Percentiles rank a stretch among this genome's conserved stretches.
These are phyloP conservation scores for Thinocorus orbignyianus DNA, from an alignment of 2,113 vertebrate species.

Conservation along the genomic window DNA sequence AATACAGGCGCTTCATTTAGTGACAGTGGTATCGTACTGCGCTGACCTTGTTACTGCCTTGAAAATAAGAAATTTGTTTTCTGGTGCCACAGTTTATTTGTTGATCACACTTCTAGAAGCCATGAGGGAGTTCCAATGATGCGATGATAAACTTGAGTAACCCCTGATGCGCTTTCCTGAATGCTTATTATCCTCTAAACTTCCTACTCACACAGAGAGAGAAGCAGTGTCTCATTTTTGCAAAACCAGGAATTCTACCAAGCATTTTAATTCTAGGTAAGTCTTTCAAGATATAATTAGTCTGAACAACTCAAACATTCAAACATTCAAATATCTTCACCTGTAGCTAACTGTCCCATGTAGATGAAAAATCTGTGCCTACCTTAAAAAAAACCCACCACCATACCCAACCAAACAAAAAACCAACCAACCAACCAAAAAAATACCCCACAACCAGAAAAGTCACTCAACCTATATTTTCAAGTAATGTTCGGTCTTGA, in stretches of 20 bases:
- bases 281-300: background rate
- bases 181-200: background rate
- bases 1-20: background rate
- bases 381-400: background rate
- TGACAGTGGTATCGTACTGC: background rate
- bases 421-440: too few relatives aligned
- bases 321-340: background rate
- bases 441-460: background rate
- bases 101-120: background rate
- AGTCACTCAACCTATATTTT: background rate
- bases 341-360: background rate
- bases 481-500: background rate
- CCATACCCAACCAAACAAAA: too few relatives aligned
- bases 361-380: background rate
- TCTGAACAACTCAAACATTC: background rate
- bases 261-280: background rate
- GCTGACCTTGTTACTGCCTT: background rate
- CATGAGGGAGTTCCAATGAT: background rate
- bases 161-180: background rate
- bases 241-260: background rate
- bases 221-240: background rate
- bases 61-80: constrained; percentile 28
- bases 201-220: background rate
- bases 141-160: background rate
- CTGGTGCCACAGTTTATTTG: background rate